A percentile compares a stretch with the other conserved stretches of the same genome.
Conservation (phyloP, 2,113 vertebrate genomes). For the Chaetorhynchus papuensis region DNA sequence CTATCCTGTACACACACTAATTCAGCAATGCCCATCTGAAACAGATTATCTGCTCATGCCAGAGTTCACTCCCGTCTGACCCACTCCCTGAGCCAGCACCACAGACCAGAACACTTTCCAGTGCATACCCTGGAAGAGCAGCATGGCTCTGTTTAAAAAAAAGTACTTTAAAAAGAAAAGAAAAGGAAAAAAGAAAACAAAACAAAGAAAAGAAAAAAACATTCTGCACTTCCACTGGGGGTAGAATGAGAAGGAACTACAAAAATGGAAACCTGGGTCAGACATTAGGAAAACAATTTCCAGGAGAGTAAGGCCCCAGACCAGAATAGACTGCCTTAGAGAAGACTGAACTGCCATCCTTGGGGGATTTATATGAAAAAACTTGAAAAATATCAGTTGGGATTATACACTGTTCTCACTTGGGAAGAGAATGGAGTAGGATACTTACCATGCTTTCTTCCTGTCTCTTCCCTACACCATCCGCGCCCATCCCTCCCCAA, state of each 20-base stretch:
- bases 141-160: not conserved
- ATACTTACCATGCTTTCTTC: not conserved
- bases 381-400: not conserved
- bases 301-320: not conserved
- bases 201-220: not conserved
- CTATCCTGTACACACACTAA: not conserved
- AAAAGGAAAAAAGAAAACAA: no score
- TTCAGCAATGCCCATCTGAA: not conserved
- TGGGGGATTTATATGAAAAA: not conserved
- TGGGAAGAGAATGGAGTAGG: not conserved
- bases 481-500: fast-evolving
- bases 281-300: not conserved
- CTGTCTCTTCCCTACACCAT: not conserved
- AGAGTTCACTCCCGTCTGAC: not conserved
- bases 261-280: not conserved
- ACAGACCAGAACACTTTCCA: not conserved
- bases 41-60: not conserved
- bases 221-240: not conserved
- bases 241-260: not conserved
- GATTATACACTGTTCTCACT: not conserved
- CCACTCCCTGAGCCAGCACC: not conserved
- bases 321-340: not conserved
- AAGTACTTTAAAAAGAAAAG: not conserved
- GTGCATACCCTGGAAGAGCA: not conserved
- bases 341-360: not conserved